A percentile compares a stretch with the other conserved stretches of the same genome.
Evolutionary conservation across 2,888 invertebrate genomes (phyloP).

Genomic region (Ectemnius cavifrons): DNA sequence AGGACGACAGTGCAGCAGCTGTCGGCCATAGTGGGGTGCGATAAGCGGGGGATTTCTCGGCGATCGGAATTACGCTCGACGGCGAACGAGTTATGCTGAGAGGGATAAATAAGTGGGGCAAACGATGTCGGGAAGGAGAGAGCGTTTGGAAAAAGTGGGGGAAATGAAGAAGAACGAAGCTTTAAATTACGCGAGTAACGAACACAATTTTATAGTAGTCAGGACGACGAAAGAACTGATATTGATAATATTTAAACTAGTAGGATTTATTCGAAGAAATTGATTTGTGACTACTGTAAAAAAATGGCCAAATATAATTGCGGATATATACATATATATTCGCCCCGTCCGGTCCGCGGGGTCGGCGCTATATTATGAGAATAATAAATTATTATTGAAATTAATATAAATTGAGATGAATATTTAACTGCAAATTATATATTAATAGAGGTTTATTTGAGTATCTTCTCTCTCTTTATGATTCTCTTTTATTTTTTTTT

Average conservation of each 20-base stretch:
- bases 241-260: slow-evolving; percentile 79
- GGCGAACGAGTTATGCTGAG: slow-evolving; percentile 43
- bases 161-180: slow-evolving; percentile 73
- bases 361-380: slow-evolving; percentile 75
- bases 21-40: neutral
- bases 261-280: slow-evolving; percentile 71
- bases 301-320: slow-evolving; percentile 77
- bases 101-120: slow-evolving; percentile 32
- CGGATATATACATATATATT: slow-evolving; percentile 60
- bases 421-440: slow-evolving; percentile 77
- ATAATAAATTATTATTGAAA: slow-evolving; percentile 78
- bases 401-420: slow-evolving; percentile 77
- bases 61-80: slow-evolving; percentile 54
- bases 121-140: slow-evolving; percentile 32
- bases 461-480: slow-evolving; percentile 60
- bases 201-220: slow-evolving; percentile 78
- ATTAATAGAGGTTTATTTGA: slow-evolving; percentile 76
- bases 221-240: slow-evolving; percentile 79
- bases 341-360: slow-evolving; percentile 64
- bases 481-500: slow-evolving; percentile 54
- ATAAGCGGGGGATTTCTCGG: slow-evolving; percentile 14
- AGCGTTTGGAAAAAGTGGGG: slow-evolving; percentile 37
- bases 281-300: slow-evolving; percentile 77
- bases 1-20: neutral
- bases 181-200: slow-evolving; percentile 76